Percentiles rank a stretch among this genome's conserved stretches.
These are phyloP conservation scores for Parthenolecanium corni DNA, from an alignment of 2,888 invertebrate species.

Conservation along the genomic window DNA sequence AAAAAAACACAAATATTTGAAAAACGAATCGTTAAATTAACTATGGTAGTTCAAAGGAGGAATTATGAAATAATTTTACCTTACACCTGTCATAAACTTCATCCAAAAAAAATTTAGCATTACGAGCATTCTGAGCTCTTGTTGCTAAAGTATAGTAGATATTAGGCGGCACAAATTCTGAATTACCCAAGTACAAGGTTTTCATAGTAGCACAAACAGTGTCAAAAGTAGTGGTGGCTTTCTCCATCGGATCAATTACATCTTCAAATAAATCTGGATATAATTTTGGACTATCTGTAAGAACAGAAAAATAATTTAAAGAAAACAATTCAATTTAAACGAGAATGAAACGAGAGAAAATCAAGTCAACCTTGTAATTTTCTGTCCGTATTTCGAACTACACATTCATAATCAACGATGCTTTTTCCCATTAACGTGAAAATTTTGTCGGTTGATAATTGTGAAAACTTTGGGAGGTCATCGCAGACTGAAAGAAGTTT, in stretches of 20 bases:
- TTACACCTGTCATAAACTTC: conserved; percentile 57
- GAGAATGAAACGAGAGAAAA: not conserved
- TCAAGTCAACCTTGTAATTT: conserved; percentile 32
- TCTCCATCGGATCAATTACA: conserved; percentile 63
- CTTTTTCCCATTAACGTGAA: conserved; percentile 72
- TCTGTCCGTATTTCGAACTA: conserved; percentile 56
- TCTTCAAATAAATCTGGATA: conserved; percentile 51
- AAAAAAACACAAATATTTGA: conserved; percentile 2
- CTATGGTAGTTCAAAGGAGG: not conserved
- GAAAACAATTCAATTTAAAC: not conserved
- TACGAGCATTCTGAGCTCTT: conserved; percentile 60
- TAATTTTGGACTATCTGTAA: conserved; percentile 8
- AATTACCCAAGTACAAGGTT: conserved; percentile 66
- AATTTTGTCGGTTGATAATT: conserved; percentile 71
- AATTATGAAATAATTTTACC: conserved; percentile 34
- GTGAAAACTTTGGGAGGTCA: conserved; percentile 68
- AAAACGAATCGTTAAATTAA: too few species aligned
- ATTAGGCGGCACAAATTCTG: conserved; percentile 65
- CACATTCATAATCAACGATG: conserved; percentile 66
- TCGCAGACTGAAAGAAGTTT: conserved; percentile 59
- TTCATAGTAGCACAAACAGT: conserved; percentile 80
- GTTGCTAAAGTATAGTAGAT: conserved; percentile 68
- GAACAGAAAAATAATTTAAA: not conserved
- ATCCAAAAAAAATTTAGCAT: conserved; percentile 58
- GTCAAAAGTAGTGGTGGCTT: conserved; percentile 58